A percentile compares a stretch with the other conserved stretches of the same genome.
phyloP scores from a whole-genome alignment of 2,113 vertebrate genomes.

The Nannospalax galili region DNA sequence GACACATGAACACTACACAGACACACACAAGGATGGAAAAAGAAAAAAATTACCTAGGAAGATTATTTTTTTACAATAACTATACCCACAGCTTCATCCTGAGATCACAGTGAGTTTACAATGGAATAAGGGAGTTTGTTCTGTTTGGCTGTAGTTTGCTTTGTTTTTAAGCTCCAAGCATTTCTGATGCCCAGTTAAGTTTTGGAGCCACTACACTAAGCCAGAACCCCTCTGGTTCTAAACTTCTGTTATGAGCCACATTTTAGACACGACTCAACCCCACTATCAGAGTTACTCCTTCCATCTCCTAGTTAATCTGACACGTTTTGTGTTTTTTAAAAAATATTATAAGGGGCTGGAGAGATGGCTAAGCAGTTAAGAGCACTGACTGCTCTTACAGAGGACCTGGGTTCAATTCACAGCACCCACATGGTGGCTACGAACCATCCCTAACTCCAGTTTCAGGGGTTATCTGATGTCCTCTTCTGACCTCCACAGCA shows the following conservation, averaged over 20 bases:
- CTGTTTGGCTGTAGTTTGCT: neutral
- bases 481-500: too few species aligned
- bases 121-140: neutral
- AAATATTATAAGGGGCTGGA: too few species aligned
- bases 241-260: constrained; percentile 8
- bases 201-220: neutral
- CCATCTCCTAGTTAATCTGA: neutral
- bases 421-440: too few species aligned
- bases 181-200: neutral
- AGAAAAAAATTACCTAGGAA: neutral
- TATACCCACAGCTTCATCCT: neutral
- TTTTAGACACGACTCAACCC: neutral
- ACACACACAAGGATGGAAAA: neutral
- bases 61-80: neutral
- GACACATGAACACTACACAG: neutral
- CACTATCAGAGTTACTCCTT: neutral
- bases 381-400: too few species aligned
- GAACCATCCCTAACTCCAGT: too few species aligned
- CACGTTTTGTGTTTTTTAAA: neutral
- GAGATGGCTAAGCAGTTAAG: too few species aligned
- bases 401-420: too few species aligned
- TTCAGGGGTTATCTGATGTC: too few species aligned
- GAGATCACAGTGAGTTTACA: neutral
- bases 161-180: neutral
- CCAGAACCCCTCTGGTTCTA: neutral